These are phyloP conservation scores for Phylloscopus collybita DNA, from an alignment of 2,797 vertebrate genomes.

Conservation along the genomic window DNA sequence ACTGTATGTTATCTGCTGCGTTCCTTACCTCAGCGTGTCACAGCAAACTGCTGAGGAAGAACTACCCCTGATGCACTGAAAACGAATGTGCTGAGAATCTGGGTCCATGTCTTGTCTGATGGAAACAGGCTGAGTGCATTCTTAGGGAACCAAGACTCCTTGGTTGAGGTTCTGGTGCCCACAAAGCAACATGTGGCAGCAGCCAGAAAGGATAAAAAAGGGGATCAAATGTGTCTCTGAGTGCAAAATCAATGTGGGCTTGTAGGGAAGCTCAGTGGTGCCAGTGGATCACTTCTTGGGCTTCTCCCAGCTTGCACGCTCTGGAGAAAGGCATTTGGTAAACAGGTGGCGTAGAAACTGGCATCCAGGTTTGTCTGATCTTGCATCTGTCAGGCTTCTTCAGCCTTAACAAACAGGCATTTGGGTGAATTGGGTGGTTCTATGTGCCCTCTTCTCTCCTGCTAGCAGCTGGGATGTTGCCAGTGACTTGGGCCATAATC, in stretches of 20 bases:
- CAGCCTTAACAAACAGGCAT: not conserved
- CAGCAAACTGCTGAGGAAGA: accelerated
- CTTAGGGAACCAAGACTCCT: not conserved
- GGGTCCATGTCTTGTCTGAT: not conserved
- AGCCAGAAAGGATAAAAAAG: not conserved
- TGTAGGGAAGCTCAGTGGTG: not conserved
- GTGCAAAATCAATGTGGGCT: not conserved
- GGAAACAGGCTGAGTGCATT: not conserved
- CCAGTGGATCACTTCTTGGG: not conserved
- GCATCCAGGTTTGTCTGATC: not conserved
- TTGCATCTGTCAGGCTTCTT: not conserved
- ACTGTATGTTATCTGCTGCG: not conserved
- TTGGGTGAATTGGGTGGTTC: not conserved
- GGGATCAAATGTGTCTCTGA: not conserved
- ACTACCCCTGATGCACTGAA: not conserved
- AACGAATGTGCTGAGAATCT: not conserved
- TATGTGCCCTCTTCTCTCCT: not conserved
- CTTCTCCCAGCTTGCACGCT: accelerated
- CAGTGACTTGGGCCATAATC: not conserved
- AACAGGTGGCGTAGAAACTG: not conserved
- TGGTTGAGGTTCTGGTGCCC: not conserved
- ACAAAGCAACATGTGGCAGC: not conserved
- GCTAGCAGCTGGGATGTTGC: not conserved
- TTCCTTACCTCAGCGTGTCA: not conserved
- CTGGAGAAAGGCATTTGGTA: not conserved